Evolutionary conservation across 1,140 invertebrate genomes (phyloP).

Genomic region (Meteorus sp.): DNA sequence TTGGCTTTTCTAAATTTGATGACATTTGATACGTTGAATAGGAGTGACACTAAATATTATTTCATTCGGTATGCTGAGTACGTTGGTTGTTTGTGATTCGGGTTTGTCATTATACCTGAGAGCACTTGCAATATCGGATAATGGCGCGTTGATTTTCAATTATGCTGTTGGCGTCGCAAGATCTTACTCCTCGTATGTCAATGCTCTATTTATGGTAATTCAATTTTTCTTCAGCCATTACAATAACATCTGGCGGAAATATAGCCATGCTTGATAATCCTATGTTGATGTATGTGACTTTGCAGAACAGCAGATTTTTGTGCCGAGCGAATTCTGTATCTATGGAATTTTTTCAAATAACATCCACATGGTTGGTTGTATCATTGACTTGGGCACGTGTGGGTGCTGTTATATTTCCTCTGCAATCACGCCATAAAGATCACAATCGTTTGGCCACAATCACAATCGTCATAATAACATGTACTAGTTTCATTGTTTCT

Average conservation of each 20-base stretch:
- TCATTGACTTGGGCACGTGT: conserved; percentile 43
- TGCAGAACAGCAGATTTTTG: conserved; percentile 40
- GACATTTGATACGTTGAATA: conserved; percentile 23
- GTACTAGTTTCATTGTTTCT: conserved; percentile 38
- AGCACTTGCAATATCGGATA: conserved; percentile 48
- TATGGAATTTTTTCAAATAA: conserved; percentile 47
- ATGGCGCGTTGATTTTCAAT: conserved; percentile 49
- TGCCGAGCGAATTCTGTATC: conserved; percentile 37
- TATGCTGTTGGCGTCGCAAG: conserved; percentile 47
- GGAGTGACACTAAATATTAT: conserved; percentile 42
- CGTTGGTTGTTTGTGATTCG: conserved; percentile 37
- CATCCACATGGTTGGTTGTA: conserved; percentile 43
- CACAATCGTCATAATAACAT: conserved; percentile 34
- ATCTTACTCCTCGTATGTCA: conserved; percentile 37
- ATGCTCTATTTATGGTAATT: conserved; percentile 48
- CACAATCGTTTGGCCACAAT: conserved; percentile 35
- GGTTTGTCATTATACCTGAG: conserved; percentile 46
- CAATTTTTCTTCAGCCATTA: not conserved
- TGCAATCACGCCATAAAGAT: conserved; percentile 30
- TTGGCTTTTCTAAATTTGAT: not conserved
- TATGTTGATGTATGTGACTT: conserved; percentile 20
- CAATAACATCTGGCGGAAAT: not conserved
- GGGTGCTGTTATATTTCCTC: conserved; percentile 39
- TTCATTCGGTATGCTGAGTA: conserved; percentile 42
- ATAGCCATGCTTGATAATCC: not conserved